Evolutionary conservation across 2,113 vertebrate genomes (phyloP).

Genomic region (Struthio camelus): DNA sequence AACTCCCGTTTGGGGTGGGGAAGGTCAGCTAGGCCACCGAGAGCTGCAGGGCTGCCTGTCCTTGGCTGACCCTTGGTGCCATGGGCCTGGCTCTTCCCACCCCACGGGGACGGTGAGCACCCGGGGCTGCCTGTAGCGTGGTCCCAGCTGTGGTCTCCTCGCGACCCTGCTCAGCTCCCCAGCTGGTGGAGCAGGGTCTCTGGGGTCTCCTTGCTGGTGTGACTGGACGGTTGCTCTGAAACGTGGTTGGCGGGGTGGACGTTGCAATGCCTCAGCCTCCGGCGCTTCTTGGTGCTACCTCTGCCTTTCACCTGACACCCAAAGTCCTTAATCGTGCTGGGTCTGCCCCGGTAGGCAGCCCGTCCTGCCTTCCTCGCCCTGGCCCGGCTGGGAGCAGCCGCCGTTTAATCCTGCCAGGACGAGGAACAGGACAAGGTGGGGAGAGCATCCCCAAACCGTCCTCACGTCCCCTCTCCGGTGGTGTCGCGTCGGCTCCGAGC

Average conservation of each 20-base stretch:
- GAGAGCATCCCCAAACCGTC: not conserved
- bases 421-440: fast-evolving
- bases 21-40: too few species aligned
- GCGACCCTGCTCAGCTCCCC: too few species aligned
- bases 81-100: not conserved
- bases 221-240: too few species aligned
- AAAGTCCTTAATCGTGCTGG: slow-evolving; percentile 5
- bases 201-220: not conserved
- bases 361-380: not conserved
- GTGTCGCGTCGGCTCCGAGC: too few species aligned
- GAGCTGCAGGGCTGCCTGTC: too few species aligned
- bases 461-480: not conserved
- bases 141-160: not conserved
- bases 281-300: slow-evolving; percentile 51
- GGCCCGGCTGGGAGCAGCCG: fast-evolving
- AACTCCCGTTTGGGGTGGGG: too few species aligned
- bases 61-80: too few species aligned
- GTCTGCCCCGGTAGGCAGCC: not conserved
- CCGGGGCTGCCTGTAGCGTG: fast-evolving
- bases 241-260: not conserved
- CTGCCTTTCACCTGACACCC: slow-evolving; percentile 36
- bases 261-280: not conserved
- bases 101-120: not conserved
- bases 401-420: not conserved
- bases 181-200: not conserved